Base-by-base conservation (phyloP, 2,113 vertebrate species). In the Heterotilapia buettikoferi region DNA sequence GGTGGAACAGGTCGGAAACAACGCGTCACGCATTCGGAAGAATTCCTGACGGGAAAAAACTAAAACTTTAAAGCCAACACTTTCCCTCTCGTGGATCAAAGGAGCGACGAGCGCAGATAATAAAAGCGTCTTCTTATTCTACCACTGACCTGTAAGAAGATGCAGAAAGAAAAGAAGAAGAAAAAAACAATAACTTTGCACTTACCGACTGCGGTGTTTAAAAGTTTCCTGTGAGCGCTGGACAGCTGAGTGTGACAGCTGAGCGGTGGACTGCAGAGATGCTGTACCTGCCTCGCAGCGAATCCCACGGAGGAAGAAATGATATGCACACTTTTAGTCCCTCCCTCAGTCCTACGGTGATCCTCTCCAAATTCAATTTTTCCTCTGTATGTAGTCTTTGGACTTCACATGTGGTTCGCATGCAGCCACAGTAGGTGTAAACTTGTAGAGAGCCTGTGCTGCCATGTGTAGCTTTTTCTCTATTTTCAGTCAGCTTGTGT, bases 291-390 rank as follows among this genome's bases (percentile, higher is more conserved):
- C 93, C 93, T 94, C 68, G 61, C 86, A 84, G 92, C 3, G 88
- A 90, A 93, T 96, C 96, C 93, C 92, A 94, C 95, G 88, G 96
- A 97, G 97, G 97, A 97, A 97, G 97, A 95, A 96, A 97, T 96
- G 92, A 88, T 96, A 97, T 95, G 97, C 97, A 95, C 96, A 93
- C 95, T 95, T 94, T 38, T 96, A 97, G 97, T 97, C 96, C 97
- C 95, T 97, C 97, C 97, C 97, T 96, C 97, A 92, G 86, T 95
- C 95, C 88, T 38, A 95, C 93, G 76, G 94, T 89, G 93, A 94
- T 93, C 95, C 94, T 92, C 93, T 95, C 90, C 91, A 94, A 93
- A 93, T 91, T 83, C 87, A 33, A 7, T 73, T 85, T 84, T 90
- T 82, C 87, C 89, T 86, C 45, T 36, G 78, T 53, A n/a, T 84